Evolutionary conservation across 37 sponge, comb jelly and placozoan genomes (phyloP).

Genomic region (Amphimedon queenslandica): DNA sequence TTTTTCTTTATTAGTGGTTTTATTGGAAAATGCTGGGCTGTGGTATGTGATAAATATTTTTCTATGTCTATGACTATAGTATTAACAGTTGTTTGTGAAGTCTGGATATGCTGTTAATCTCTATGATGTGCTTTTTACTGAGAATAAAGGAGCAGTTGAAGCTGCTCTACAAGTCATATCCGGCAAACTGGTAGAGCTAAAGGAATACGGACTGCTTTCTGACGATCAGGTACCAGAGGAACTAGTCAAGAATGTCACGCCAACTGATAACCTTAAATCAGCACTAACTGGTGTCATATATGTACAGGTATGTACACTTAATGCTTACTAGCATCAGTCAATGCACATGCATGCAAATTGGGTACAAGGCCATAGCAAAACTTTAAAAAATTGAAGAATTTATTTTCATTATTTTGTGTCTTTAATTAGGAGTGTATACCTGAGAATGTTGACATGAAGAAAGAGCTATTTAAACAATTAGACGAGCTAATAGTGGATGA

Average conservation of each 20-base stretch:
- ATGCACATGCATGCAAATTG: background rate
- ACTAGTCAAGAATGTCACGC: slow-evolving; percentile 27
- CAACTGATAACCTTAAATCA: slow-evolving; percentile 34
- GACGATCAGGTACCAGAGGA: slow-evolving; percentile 47
- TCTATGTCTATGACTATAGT: background rate
- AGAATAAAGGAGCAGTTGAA: slow-evolving; percentile 32
- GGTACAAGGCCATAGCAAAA: background rate
- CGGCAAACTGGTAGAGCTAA: slow-evolving; percentile 42
- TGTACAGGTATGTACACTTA: slow-evolving; percentile 54
- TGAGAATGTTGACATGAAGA: slow-evolving; percentile 83
- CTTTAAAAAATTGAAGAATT: background rate
- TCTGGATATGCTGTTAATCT: slow-evolving; percentile 66
- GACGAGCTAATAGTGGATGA: slow-evolving; percentile 62
- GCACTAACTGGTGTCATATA: slow-evolving; percentile 69
- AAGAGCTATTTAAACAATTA: slow-evolving; percentile 69
- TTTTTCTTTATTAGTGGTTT: slow-evolving; percentile 57
- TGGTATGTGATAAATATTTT: slow-evolving; percentile 31
- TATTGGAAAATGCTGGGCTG: slow-evolving; percentile 85
- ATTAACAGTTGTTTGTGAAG: slow-evolving; percentile 65
- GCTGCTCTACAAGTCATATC: slow-evolving; percentile 25
- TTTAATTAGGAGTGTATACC: slow-evolving; percentile 83
- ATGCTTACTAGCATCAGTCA: background rate
- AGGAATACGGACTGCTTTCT: slow-evolving; percentile 55
- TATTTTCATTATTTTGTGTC: background rate
- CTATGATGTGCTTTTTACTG: slow-evolving; percentile 57